Evolutionary conservation across 2,113 vertebrate species (phyloP).

Genomic region (Ivindomyrus marchei): DNA sequence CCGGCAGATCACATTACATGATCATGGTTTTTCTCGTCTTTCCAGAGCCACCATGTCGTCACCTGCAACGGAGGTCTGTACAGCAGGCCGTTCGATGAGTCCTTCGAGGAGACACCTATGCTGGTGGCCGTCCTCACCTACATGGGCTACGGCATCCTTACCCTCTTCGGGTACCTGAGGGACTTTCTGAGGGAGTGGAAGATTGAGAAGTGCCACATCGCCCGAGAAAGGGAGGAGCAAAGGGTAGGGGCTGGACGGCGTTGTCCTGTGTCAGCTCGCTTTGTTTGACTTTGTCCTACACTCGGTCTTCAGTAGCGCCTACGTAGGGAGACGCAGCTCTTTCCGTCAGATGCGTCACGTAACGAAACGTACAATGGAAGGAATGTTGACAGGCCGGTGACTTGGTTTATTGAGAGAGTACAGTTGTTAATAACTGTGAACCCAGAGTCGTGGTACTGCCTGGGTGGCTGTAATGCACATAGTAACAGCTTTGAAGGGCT

Average conservation of each 20-base stretch:
- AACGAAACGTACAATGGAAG: background rate
- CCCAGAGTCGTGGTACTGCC: background rate
- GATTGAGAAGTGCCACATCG: conserved; percentile 87
- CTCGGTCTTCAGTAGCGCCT: background rate
- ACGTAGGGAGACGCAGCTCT: background rate
- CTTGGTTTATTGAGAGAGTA: background rate
- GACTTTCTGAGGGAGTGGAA: conserved; percentile 91
- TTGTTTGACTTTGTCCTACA: background rate
- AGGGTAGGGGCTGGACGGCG: conserved; percentile 60
- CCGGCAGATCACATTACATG: background rate
- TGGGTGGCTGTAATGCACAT: background rate
- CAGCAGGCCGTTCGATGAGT: conserved; percentile 81
- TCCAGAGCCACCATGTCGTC: conserved; percentile 70
- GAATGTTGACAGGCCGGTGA: background rate
- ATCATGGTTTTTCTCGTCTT: background rate
- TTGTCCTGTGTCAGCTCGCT: background rate
- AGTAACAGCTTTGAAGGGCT: background rate
- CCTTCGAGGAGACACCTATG: conserved; percentile 89
- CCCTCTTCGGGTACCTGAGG: conserved; percentile 89
- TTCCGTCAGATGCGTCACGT: background rate
- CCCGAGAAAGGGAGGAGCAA: conserved; percentile 85
- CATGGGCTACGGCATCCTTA: conserved; percentile 92
- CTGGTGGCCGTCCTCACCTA: conserved; percentile 94
- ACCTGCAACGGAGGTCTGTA: conserved; percentile 75
- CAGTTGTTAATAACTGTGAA: background rate